Evolutionary conservation across 1,140 invertebrate genomes (phyloP).

Genomic region (Lepidurus couesii): DNA sequence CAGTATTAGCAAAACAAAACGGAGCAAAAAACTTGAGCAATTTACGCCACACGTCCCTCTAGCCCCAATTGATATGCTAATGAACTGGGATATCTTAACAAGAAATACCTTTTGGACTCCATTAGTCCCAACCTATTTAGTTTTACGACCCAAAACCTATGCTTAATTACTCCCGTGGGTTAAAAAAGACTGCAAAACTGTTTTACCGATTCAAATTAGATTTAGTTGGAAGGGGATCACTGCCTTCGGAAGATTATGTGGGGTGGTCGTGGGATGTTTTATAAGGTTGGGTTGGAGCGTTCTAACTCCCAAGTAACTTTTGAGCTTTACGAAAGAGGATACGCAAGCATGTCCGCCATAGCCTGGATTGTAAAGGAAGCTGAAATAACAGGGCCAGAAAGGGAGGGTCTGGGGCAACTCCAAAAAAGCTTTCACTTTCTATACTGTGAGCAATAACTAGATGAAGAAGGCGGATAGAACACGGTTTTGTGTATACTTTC

Average conservation of each 20-base stretch:
- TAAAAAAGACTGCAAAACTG: too few relatives aligned
- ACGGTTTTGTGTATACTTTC: background rate
- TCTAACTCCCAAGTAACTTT: background rate
- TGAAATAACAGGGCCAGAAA: background rate
- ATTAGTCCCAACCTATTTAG: constrained; percentile 14
- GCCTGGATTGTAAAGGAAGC: background rate
- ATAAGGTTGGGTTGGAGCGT: too few relatives aligned
- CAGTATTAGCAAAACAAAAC: constrained; percentile 6
- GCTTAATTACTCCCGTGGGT: too few relatives aligned
- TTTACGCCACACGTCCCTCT: constrained; percentile 6
- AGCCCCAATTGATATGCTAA: constrained; percentile 22
- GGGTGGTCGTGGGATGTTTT: too few relatives aligned
- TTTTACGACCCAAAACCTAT: too few relatives aligned
- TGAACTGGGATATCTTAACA: background rate
- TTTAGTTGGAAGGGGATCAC: too few relatives aligned
- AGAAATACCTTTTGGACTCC: background rate
- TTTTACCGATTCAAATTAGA: too few relatives aligned
- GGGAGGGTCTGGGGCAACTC: background rate
- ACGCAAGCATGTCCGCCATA: background rate
- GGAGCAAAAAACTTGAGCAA: background rate
- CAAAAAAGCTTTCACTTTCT: constrained; percentile 18
- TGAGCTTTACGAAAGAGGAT: background rate
- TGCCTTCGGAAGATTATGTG: too few relatives aligned
- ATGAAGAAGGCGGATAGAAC: background rate
- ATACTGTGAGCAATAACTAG: background rate